Evolutionary conservation across 2,797 vertebrate species (phyloP).

Genomic region (Coluber constrictor): DNA sequence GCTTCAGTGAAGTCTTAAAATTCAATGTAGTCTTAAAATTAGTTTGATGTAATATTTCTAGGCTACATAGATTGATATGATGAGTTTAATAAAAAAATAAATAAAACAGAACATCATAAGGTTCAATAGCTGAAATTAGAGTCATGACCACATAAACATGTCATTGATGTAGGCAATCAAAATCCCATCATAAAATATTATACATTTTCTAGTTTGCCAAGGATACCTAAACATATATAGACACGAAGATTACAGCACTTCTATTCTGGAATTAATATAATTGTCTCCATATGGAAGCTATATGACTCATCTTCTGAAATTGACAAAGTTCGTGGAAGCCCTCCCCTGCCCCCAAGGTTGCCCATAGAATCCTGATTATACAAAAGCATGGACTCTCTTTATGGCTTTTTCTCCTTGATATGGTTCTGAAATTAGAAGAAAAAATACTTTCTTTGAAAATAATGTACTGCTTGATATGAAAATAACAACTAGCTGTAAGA

Average conservation of each 20-base stretch:
- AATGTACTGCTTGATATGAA: not conserved
- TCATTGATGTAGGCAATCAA: constrained; percentile 45
- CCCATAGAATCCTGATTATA: not conserved
- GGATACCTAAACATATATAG: constrained; percentile 1
- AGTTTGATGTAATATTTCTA: constrained; percentile 13
- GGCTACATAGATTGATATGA: constrained; percentile 26
- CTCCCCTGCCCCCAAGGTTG: not conserved
- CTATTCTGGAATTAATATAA: constrained; percentile 32
- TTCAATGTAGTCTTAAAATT: not conserved
- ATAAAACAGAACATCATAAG: constrained; percentile 38
- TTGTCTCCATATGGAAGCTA: constrained; percentile 13
- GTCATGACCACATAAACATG: constrained; percentile 51
- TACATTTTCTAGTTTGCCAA: constrained; percentile 23
- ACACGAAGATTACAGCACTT: not conserved
- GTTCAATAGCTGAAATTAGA: constrained; percentile 36
- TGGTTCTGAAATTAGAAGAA: constrained; percentile 18
- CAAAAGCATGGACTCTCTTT: not conserved
- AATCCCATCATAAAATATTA: constrained; percentile 32
- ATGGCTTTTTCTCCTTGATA: not conserved
- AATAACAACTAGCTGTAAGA: not conserved
- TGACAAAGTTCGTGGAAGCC: not conserved
- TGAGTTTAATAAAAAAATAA: constrained; percentile 39
- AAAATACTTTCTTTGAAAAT: constrained; percentile 6
- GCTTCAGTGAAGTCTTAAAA: not conserved
- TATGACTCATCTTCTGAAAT: not conserved